Evolutionary conservation across 2,113 vertebrate species (phyloP), one percentile per base, ranked within the genome.

Genomic region (Semnornis frantzii): DNA sequence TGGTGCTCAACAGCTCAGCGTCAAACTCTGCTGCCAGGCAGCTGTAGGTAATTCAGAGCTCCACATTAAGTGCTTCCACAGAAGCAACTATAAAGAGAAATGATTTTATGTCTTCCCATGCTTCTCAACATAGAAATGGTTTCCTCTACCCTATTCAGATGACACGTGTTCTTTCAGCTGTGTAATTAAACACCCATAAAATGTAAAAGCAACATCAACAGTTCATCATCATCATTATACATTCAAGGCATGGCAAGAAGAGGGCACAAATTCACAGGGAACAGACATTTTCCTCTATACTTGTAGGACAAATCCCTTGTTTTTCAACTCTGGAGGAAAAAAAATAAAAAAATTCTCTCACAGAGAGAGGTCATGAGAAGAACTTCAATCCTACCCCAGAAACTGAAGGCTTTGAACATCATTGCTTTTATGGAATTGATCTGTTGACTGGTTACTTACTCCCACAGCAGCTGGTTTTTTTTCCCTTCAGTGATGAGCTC

Each of bases 41-140:
- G 94, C 89, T 96, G 96, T 46, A 80, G 87, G 87, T 84, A 76
- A 93, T 94, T 94, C 91, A 95, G 34, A 77, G 82, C 89, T 72
- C 86, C 91, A 87, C 66, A 92, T 87, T 76, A 71, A 95, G 89
- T 0, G 9, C 82, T 89, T 82, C 87, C 78, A 89, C 9, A 33
- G 94, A 96, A 96, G 92, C 33, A 25, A n/a, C 87, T 73, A n/a
- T 10, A 83, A 90, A 70, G 75, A 68, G 69, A 93, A 91, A 82
- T 85, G 89, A 89, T 31, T 84, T 50, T 58, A 59, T 11, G 79
- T 81, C 73, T 95, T 90, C 94, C 55, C 55, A 52, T 59, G 85
- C 80, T 89, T 87, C 94, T 96, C 82, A 46, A 87, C 70, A 86
- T 46, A 94, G 11, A 93, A 94, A 94, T 76, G 63, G 77, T n/a